Base-by-base conservation (phyloP, 2,797 vertebrate genomes). In the Enteromius radiatus region DNA sequence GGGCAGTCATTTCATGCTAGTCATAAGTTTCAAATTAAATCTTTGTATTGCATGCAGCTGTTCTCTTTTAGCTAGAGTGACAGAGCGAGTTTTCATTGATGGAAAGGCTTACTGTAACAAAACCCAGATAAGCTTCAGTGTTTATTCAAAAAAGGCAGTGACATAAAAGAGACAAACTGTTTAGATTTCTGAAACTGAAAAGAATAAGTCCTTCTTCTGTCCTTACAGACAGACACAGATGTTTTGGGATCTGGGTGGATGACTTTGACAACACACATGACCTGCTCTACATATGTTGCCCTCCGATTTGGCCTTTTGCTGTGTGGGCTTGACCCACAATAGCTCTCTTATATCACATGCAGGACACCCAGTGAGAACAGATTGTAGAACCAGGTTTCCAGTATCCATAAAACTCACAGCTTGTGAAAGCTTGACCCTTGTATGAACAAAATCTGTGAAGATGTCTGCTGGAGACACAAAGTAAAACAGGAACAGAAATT, bases 241-340 rank as follows among this genome's bases (percentile, higher is more conserved):
- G 85, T 87, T 84, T 81, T 65, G 64, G 56, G 64, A 76, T 76
- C 52, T 61, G 52, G 64, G 23, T 76, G 2, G 80, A 88, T 78
- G 83, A 70, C 64, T 73, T 81, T 69, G 78, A 75, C 38, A 85
- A 61, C 76, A 84, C 63, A 52, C 67, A 68, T 82, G 86, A 88
- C 80, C 84, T 84, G 76, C 75, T 67, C 43, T 78, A 84, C 86
- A 89, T 84, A 86, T 87, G 86, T 76, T 84, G 83, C 78, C 81
- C 85, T 81, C 65, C 85, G 52, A 78, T 83, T 84, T 41, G 17
- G 56, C 67, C 63, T 85, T 71, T 84, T 82, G 76, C 80, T 84
- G 49, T 70, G 64, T 71, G 84, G 86, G 87, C 43, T 86, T 84
- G 73, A 67, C 78, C 78, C 59, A 88, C 83, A 87, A 87, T 86